A percentile compares a stretch with the other conserved stretches of the same genome.
phyloP scores from a whole-genome alignment of 2,797 vertebrate species.

The Tauraco hartlaubi region DNA sequence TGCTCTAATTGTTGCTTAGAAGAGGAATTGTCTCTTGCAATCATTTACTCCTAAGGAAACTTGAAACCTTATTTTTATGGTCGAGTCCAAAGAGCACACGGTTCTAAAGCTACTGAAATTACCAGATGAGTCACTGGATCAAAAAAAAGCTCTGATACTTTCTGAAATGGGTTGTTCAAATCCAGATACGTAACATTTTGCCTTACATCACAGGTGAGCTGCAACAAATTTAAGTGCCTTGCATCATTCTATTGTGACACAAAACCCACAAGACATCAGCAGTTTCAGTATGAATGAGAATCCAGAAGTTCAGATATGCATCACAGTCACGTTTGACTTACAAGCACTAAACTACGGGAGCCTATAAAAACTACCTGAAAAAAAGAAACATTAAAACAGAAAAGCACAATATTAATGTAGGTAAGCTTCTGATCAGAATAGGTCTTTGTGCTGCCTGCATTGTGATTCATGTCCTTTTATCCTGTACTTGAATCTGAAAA shows the following conservation, averaged over 20 bases:
- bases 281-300: conserved; percentile 34
- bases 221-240: neutral
- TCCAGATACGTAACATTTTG: neutral
- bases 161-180: neutral
- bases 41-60: neutral
- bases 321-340: neutral
- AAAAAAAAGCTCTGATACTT: neutral
- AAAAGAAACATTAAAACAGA: neutral
- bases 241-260: neutral
- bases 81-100: neutral
- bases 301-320: neutral
- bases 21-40: neutral
- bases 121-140: neutral
- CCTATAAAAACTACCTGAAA: neutral
- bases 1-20: conserved; percentile 51
- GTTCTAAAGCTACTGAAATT: neutral
- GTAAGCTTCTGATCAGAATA: neutral
- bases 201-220: neutral
- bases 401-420: neutral
- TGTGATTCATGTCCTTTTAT: neutral
- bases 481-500: neutral
- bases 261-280: neutral
- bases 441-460: neutral
- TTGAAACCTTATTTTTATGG: neutral
- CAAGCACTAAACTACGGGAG: neutral